phyloP scores from a whole-genome alignment of 2,797 vertebrate species.

The Erithacus rubecula region DNA sequence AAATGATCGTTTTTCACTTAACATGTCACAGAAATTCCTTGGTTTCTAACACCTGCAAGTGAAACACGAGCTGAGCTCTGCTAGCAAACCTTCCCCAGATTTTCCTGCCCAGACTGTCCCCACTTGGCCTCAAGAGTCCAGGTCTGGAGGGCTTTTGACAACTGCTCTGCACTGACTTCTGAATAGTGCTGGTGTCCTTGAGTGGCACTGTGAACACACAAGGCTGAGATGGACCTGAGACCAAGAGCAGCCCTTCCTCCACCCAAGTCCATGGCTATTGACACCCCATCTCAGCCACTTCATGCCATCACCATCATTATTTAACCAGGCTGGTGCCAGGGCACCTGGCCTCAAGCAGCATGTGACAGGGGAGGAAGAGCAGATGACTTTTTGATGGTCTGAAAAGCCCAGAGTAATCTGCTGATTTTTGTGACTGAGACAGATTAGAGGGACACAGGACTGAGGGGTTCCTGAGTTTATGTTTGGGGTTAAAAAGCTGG shows the following conservation, averaged over 20 bases:
- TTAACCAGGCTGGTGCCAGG: not conserved
- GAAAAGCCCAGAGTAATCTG: constrained; percentile 14
- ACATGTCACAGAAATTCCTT: not conserved
- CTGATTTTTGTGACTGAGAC: constrained; percentile 12
- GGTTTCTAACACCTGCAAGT: not conserved
- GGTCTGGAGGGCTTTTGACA: not conserved
- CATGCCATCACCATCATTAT: not conserved
- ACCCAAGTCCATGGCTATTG: rapidly evolving
- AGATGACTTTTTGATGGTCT: not conserved
- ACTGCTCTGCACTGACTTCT: not conserved
- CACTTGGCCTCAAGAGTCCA: not conserved
- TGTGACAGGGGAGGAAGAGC: not conserved
- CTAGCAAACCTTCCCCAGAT: not conserved
- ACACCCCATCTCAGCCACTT: not conserved
- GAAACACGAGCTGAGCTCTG: not conserved
- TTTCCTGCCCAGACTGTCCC: not conserved
- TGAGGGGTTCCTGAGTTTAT: not conserved
- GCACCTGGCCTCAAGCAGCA: not conserved
- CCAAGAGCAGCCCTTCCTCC: not conserved
- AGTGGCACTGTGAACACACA: not conserved
- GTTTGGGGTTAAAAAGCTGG: not conserved
- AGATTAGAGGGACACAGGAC: not conserved
- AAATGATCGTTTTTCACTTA: not conserved
- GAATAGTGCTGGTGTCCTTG: not conserved
- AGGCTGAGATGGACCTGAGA: not conserved